phyloP scores from a whole-genome alignment of 1,140 invertebrate species.

The Hesperophylax magnus region DNA sequence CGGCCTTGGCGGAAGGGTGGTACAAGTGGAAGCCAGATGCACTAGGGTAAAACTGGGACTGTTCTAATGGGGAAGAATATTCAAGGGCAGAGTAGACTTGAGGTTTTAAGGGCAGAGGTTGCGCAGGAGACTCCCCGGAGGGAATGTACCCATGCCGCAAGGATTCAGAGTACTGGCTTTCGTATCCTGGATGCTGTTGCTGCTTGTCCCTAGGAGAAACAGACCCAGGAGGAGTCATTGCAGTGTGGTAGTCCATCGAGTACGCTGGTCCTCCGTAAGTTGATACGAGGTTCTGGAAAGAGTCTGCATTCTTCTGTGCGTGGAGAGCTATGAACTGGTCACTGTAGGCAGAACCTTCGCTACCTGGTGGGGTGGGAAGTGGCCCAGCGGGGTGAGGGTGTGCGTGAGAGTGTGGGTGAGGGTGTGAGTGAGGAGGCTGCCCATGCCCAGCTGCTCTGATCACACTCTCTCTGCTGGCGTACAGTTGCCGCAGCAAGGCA shows the following conservation, averaged over 20 bases:
- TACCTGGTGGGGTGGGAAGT: constrained; percentile 88
- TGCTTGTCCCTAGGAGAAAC: constrained; percentile 93
- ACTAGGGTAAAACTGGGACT: constrained; percentile 88
- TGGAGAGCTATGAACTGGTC: constrained; percentile 80
- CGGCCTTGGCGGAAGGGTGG: constrained; percentile 79
- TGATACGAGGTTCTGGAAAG: constrained; percentile 74
- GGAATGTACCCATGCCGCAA: constrained; percentile 73
- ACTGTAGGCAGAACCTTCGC: constrained; percentile 83
- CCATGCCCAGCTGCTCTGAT: constrained; percentile 79
- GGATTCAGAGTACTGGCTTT: constrained; percentile 66
- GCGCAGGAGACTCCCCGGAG: constrained; percentile 74
- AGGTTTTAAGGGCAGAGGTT: constrained; percentile 90
- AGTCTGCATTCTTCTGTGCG: constrained; percentile 70
- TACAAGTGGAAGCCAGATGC: constrained; percentile 91
- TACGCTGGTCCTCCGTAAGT: constrained; percentile 73
- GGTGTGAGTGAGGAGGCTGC: constrained; percentile 65
- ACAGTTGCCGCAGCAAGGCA: constrained; percentile 89
- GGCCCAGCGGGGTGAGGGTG: constrained; percentile 72
- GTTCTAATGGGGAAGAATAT: constrained; percentile 74
- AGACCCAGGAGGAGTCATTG: constrained; percentile 95
- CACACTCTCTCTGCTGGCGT: constrained; percentile 94
- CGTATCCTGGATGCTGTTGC: constrained; percentile 68
- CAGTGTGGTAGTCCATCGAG: constrained; percentile 87
- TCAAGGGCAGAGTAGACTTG: constrained; percentile 84
- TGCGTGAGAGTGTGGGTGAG: constrained; percentile 61